Evolutionary conservation across 2,797 vertebrate genomes (phyloP).

Genomic region (Argyrosomus regius): DNA sequence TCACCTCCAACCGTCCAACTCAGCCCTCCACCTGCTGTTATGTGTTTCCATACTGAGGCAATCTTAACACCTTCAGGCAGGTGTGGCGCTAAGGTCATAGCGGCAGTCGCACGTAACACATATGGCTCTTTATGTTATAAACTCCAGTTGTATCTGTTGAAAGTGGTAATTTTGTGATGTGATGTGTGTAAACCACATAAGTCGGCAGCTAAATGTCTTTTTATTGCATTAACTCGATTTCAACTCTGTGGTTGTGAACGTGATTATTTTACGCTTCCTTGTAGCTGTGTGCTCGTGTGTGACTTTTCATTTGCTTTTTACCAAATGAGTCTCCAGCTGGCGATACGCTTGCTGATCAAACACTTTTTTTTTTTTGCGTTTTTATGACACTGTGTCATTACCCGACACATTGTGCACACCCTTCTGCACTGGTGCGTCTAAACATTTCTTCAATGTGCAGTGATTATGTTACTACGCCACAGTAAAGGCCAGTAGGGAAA

Average conservation of each 20-base stretch:
- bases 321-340: conserved; percentile 36
- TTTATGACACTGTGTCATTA: conserved; percentile 77
- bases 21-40: conserved; percentile 21
- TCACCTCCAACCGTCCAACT: conserved; percentile 16
- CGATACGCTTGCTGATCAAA: conserved; percentile 57
- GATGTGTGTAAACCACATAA: conserved; percentile 11
- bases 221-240: conserved; percentile 7
- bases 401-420: conserved; percentile 41
- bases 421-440: conserved; percentile 30
- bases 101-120: background rate
- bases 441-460: conserved; percentile 43
- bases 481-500: conserved; percentile 45
- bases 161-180: conserved; percentile 15
- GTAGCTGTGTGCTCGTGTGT: background rate
- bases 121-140: background rate
- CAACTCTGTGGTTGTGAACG: conserved; percentile 28
- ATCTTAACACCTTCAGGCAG: conserved; percentile 13
- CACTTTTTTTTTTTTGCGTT: conserved; percentile 41
- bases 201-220: background rate
- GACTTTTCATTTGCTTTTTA: conserved; percentile 36
- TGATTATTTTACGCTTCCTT: conserved; percentile 7
- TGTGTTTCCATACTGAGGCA: conserved; percentile 5
- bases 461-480: conserved; percentile 56
- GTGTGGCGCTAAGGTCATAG: background rate
- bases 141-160: background rate